Evolutionary conservation across 2,113 vertebrate species (phyloP), one percentile per base, ranked within the genome.

Genomic region (Gopherus evgoodei): DNA sequence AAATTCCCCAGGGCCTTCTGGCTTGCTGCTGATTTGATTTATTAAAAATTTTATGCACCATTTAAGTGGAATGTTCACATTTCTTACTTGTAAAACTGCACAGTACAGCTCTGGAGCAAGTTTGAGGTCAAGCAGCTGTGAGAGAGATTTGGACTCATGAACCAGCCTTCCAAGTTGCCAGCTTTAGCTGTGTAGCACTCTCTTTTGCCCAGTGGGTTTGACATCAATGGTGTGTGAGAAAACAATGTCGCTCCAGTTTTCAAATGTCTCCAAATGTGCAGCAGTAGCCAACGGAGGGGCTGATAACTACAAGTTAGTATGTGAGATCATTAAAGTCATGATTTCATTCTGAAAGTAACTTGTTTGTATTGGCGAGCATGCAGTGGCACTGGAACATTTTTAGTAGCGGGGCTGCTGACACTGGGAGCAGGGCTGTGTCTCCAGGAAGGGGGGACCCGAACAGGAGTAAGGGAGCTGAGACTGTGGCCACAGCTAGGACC

Each of bases 31-130:
- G 10, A 6, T 89, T 75, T 96, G 53, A 81, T 93, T 93, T 94
- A 83, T 91, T 93, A 81, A 42, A 88, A 91, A 47, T 62, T 79
- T 35, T 19, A 93, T 38, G 57, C 13, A 35, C 88, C 35, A 22
- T 69, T 69, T 69, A 9, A 38, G 19, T 21, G 35, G 35, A 38
- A 69, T 21, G 35, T 38, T 38, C 35, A 38, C 65, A 69, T 21
- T 38, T 69, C 65, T 92, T 88, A 85, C 53, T 91, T 79, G 35
- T 75, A 47, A 87, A 93, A 89, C 50, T 93, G 93, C 42, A 21
- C n/a, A 49, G 79, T 87, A 79, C 0, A 1, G 27, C 35, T 87
- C 53, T 53, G 83, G 89, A 27, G 38, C 42, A 95, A 93, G 54
- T 19, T 95, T 42, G 90, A 47, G 82, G 76, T 93, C 84, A 93